Conservation (phyloP, 2,113 vertebrate species). For the Aphelocoma coerulescens region DNA sequence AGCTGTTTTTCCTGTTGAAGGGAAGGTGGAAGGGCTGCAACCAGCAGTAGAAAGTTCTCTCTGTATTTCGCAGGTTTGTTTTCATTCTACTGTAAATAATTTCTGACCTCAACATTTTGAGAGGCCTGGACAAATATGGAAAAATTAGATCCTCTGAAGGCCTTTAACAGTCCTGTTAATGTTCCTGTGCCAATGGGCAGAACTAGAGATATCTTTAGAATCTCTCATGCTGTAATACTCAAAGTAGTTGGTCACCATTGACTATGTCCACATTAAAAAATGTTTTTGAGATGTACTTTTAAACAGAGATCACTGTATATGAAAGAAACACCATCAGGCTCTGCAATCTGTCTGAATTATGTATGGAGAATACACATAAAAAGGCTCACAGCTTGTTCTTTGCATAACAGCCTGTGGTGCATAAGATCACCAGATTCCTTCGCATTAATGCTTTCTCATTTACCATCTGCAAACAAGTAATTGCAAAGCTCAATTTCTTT, state of each 20-base stretch:
- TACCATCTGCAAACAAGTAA: background rate
- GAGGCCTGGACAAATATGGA: background rate
- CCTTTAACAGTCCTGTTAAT: background rate
- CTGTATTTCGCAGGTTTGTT: background rate
- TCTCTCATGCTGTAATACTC: background rate
- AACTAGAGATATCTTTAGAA: background rate
- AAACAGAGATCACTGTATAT: background rate
- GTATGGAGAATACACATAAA: background rate
- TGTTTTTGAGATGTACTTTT: background rate
- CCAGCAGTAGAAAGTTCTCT: background rate
- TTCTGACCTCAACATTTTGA: background rate
- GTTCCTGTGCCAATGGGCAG: background rate
- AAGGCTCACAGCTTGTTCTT: background rate
- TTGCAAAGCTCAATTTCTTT: background rate
- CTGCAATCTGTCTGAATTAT: background rate
- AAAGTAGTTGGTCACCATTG: background rate
- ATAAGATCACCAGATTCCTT: background rate
- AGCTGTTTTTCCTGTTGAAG: background rate
- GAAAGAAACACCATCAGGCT: background rate
- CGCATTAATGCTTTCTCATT: background rate
- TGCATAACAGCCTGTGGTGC: background rate
- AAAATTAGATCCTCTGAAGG: background rate
- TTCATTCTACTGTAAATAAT: background rate
- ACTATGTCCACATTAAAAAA: background rate
- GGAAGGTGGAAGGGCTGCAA: background rate